These are phyloP conservation scores for Araneus ventricosus DNA, from an alignment of 1,140 invertebrate species.

Conservation along the genomic window DNA sequence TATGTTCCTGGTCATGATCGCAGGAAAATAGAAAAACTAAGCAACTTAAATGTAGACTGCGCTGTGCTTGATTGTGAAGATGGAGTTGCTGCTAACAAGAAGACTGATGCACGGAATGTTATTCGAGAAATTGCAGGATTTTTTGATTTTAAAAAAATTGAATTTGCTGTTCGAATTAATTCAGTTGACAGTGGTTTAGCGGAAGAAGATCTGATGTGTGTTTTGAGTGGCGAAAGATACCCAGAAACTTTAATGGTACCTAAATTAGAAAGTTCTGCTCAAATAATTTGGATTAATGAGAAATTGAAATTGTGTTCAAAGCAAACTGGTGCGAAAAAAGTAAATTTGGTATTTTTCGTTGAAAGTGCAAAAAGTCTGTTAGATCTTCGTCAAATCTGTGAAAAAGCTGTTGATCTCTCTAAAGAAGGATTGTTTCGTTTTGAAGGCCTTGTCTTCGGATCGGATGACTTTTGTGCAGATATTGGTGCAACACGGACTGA, in stretches of 20 bases:
- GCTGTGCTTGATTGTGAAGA: slow-evolving; percentile 88
- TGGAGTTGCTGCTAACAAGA: slow-evolving; percentile 86
- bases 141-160: slow-evolving; percentile 81
- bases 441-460: slow-evolving; percentile 86
- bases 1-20: slow-evolving; percentile 86
- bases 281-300: slow-evolving; percentile 81
- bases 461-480: slow-evolving; percentile 87
- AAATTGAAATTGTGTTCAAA: slow-evolving; percentile 65
- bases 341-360: slow-evolving; percentile 83
- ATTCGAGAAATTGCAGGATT: slow-evolving; percentile 82
- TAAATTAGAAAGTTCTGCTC: slow-evolving; percentile 83
- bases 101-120: slow-evolving; percentile 83
- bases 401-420: slow-evolving; percentile 81
- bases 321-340: slow-evolving; percentile 76
- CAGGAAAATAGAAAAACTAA: slow-evolving; percentile 85
- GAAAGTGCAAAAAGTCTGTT: slow-evolving; percentile 85
- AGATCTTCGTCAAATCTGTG: slow-evolving; percentile 83
- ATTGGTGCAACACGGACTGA: slow-evolving; percentile 84
- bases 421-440: slow-evolving; percentile 81
- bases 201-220: slow-evolving; percentile 83
- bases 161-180: slow-evolving; percentile 85
- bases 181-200: slow-evolving; percentile 84
- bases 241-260: slow-evolving; percentile 85
- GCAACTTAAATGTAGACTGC: slow-evolving; percentile 84
- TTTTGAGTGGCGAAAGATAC: slow-evolving; percentile 81